Base-by-base conservation (phyloP, 2,888 invertebrate genomes). In the Eumacrocentrus americanus region DNA sequence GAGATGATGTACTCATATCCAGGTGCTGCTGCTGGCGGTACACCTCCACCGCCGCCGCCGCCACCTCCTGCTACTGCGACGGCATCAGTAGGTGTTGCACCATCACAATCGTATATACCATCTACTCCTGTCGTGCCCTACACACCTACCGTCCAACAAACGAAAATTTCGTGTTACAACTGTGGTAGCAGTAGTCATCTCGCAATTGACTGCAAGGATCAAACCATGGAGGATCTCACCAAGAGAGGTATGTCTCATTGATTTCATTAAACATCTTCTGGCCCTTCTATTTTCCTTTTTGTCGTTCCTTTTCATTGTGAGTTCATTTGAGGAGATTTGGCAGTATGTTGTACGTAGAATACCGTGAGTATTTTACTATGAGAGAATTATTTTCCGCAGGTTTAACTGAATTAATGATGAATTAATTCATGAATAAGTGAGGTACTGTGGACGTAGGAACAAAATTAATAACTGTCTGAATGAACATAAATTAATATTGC, bases 211-310 rank as follows among this genome's bases (percentile, higher is more conserved):
- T 97, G 96, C 81, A 90, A 91, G 76, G 94, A 94, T 79, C 91
- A 91, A 66, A 93, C 93, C 58, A 93, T 96, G 88, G 95, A 97
- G 81, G 94, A 94, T 81, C 91, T 94, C 82, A 92, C 94, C 38
- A 80, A 79, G 62, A 70, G 77, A 78, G 80, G 80, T 80, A 72
- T n/a, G 68, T 63, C 25, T 29, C 23, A 48, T 37, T 20, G 6
- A 44, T 42, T 35, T 34, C 1, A 44, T n/a, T n/a, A n/a, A 16
- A 44, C n/a, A 14, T 7, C 6, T 18, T 44, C 4, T 9, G 5
- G 14, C 16, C 23, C n/a, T 47, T 16, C 18, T n/a, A n/a, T 38
- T 22, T 29, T 55, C 29, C 3, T 34, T 35, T 34, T 3, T 20
- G 12, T 22, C 3, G 12, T 35, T 20, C 52, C 34, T 1, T 44